phyloP scores from a whole-genome alignment of 2,888 invertebrate genomes.

The Erannis defoliaria region DNA sequence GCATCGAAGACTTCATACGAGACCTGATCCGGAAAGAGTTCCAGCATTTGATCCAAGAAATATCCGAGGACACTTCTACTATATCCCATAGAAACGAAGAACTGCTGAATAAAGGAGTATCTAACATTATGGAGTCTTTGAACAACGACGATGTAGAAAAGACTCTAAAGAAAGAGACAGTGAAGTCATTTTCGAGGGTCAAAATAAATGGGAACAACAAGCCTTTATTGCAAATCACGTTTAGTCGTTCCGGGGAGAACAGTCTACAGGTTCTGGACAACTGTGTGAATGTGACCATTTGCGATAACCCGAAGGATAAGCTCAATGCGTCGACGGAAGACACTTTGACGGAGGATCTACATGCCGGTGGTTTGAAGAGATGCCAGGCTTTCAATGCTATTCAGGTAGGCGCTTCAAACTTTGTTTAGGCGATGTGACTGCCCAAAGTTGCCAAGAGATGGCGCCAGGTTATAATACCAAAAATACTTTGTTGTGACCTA shows the following conservation, averaged over 20 bases:
- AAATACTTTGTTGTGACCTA: no score
- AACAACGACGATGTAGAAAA: conserved; percentile 54
- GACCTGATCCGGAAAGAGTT: conserved; percentile 77
- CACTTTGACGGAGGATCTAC: conserved; percentile 67
- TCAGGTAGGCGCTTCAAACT: conserved; percentile 62
- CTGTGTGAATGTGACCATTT: conserved; percentile 77
- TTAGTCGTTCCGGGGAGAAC: conserved; percentile 73
- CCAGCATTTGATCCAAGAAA: conserved; percentile 68
- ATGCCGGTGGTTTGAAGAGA: conserved; percentile 73
- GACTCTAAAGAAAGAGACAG: conserved; percentile 55
- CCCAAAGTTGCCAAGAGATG: no score
- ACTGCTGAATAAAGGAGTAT: conserved; percentile 68
- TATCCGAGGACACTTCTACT: conserved; percentile 62
- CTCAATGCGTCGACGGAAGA: conserved; percentile 65
- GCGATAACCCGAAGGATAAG: conserved; percentile 65
- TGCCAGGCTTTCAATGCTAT: conserved; percentile 84
- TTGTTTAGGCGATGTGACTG: neutral
- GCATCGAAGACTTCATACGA: conserved; percentile 77
- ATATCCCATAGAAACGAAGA: conserved; percentile 61
- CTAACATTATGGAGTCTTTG: conserved; percentile 71
- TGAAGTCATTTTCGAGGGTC: conserved; percentile 72
- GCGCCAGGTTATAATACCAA: no score
- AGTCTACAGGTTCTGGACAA: conserved; percentile 77
- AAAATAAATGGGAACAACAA: conserved; percentile 82
- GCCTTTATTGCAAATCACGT: conserved; percentile 77